Base-by-base conservation (phyloP, 2,888 invertebrate genomes). In the Drosophila kambysellisi region DNA sequence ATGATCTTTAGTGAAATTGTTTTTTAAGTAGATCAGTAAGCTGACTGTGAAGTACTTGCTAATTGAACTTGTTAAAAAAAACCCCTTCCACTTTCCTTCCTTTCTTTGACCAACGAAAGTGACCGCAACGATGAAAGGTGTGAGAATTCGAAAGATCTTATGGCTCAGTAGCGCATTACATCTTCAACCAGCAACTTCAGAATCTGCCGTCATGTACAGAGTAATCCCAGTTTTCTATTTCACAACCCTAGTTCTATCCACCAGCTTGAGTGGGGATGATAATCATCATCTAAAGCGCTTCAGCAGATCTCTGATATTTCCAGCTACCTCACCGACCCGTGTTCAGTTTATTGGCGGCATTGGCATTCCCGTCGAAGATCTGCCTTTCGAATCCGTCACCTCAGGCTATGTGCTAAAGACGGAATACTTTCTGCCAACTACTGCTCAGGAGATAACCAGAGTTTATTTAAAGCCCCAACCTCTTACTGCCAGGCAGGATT, bases 301-400 rank as follows among this genome's bases (percentile, higher is more conserved):
- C 2, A 82, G 80, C 56, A 74, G 85, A 70, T 86, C 88, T 0
- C 63, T 85, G 7, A 63, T 92, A n/a, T 93, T 91, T 70, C 93
- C 93, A 25, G 91, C 92, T 1, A 91, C 93, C 0, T 70, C 91
- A 1, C 93, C 93, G 9, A 93, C 93, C 2, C 88, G 93, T 50
- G 82, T 89, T 1, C 93, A 93, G 89, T 92, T 92, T 69, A 93
- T 93, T 81, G 88, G 81, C 9, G 93, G 93, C 43, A 90, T 93
- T 43, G 93, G 93, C 35, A 92, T 93, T 68, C 93, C 93, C 0
- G 84, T 93, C 12, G 91, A 91, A 39, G 80, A 91, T 43, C 70
- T 93, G 17, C 83, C 77, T 12, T 87, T 74, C 33, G 92, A 93
- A 62, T 91, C 92, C 0, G 82, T 93, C 33, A 93, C 92, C 12